Evolutionary conservation across 2,888 invertebrate genomes (phyloP), one percentile per base, ranked within the genome.

Genomic region (Achlya flavicornis): DNA sequence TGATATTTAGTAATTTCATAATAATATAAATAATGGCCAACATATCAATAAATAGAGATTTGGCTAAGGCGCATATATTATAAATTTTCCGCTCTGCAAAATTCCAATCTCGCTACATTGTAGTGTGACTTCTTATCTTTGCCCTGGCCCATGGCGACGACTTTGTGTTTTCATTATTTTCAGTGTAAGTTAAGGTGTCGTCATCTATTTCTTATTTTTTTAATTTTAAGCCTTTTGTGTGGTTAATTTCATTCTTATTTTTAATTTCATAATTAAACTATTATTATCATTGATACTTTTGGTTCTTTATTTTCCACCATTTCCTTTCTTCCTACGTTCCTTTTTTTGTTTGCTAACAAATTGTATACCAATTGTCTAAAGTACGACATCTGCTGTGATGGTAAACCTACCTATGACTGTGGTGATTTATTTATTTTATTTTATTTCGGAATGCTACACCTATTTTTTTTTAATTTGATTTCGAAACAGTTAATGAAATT

Each of bases 261-360:
- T 92, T 92, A 91, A 87, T 92, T 93, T 92, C 89, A 87, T 92
- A 88, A 92, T 92, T 92, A 93, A 93, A 92, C 88, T 91, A 91
- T 90, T 90, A 91, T 93, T 91, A 90, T 91, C 90, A 91, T 91
- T 90, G 83, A 89, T 82, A 83, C 78, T 79, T 90, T 91, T 91
- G 86, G 88, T 90, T 90, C 80, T 88, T 92, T 90, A 85, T 90
- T 90, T 91, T 85, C 77, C 73, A 75, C 80, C 82, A 82, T 79
- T 83, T 76, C 85, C 86, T 82, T 84, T 81, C 81, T 83, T 69
- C 83, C 84, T 80, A 33, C 60, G 41, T 59, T 79, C 81, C 80
- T 74, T 82, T 80, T n/a, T 79, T 78, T 77, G 70, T 77, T 79
- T 75, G 11, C 75, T 80, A 75, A 71, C 74, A 77, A 73, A 74